Conservation (phyloP, 2,888 invertebrate species). For the Trichogramma evanescens region DNA sequence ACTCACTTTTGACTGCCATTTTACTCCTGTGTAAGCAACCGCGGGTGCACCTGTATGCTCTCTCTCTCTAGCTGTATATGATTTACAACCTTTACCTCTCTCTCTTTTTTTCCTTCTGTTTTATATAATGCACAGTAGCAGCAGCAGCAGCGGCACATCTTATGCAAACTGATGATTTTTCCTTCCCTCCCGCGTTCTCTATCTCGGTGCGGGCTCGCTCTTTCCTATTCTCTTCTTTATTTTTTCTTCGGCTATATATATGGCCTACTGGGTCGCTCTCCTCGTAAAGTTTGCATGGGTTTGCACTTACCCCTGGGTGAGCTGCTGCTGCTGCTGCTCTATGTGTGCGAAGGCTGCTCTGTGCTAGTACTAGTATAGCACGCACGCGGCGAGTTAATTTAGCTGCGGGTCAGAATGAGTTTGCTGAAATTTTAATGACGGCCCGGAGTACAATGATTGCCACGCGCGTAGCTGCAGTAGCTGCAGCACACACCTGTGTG, state of each 20-base stretch:
- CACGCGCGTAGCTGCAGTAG: too few species aligned
- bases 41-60: too few species aligned
- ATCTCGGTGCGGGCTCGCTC: too few species aligned
- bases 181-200: background rate
- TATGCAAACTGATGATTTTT: conserved; percentile 27
- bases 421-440: too few species aligned
- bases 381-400: background rate
- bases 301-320: conserved; percentile 2
- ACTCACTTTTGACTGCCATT: too few species aligned
- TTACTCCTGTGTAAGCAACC: too few species aligned
- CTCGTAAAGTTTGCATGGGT: conserved; percentile 7
- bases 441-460: too few species aligned
- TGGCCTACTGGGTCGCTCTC: background rate
- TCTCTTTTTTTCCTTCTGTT: too few species aligned
- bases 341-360: too few species aligned
- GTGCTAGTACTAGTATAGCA: background rate
- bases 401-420: too few species aligned
- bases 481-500: too few species aligned
- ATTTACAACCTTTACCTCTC: conserved; percentile 29
- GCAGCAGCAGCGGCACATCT: conserved; percentile 38
- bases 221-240: background rate
- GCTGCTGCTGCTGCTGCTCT: background rate
- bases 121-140: too few species aligned
- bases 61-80: conserved; percentile 24
- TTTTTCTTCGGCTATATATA: conserved; percentile 3